These are phyloP conservation scores for Netelia melanura DNA, from an alignment of 2,888 invertebrate genomes.

Conservation along the genomic window DNA sequence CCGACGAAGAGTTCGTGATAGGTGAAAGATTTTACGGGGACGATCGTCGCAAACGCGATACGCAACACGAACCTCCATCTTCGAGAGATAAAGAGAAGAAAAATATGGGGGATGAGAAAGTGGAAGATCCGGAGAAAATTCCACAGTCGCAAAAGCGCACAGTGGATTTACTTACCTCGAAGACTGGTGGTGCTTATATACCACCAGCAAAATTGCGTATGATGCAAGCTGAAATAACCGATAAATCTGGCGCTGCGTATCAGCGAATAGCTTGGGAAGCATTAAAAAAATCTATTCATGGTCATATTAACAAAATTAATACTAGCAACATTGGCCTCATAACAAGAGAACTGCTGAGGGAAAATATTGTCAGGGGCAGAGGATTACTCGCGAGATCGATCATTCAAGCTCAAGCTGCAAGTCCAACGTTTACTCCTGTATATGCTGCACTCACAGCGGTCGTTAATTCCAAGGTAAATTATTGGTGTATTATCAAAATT, in stretches of 20 bases:
- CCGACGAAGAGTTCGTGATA: conserved; percentile 68
- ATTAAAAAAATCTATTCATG: conserved; percentile 98
- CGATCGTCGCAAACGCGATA: conserved; percentile 51
- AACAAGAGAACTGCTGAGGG: conserved; percentile 95
- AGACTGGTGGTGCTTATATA: conserved; percentile 98
- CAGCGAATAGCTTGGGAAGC: conserved; percentile 99
- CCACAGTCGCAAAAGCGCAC: conserved; percentile 85
- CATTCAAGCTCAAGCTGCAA: conserved; percentile 98
- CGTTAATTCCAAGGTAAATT: conserved; percentile 93
- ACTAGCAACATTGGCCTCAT: conserved; percentile 97
- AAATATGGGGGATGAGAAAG: conserved; percentile 55
- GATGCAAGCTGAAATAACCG: conserved; percentile 98
- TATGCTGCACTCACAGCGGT: conserved; percentile 98
- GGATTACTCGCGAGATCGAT: conserved; percentile 97
- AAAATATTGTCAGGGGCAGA: conserved; percentile 98
- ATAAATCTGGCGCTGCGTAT: conserved; percentile 97
- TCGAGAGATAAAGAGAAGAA: conserved; percentile 45
- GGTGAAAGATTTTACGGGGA: conserved; percentile 76
- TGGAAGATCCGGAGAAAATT: conserved; percentile 69
- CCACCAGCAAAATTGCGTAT: conserved; percentile 97
- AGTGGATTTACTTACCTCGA: conserved; percentile 91
- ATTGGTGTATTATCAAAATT: neutral
- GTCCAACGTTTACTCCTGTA: conserved; percentile 98
- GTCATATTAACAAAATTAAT: conserved; percentile 99
- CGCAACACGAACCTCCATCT: conserved; percentile 20